A percentile compares a stretch with the other conserved stretches of the same genome.
phyloP scores from a whole-genome alignment of 2,797 vertebrate genomes.

The Myiotriccus ornatus region DNA sequence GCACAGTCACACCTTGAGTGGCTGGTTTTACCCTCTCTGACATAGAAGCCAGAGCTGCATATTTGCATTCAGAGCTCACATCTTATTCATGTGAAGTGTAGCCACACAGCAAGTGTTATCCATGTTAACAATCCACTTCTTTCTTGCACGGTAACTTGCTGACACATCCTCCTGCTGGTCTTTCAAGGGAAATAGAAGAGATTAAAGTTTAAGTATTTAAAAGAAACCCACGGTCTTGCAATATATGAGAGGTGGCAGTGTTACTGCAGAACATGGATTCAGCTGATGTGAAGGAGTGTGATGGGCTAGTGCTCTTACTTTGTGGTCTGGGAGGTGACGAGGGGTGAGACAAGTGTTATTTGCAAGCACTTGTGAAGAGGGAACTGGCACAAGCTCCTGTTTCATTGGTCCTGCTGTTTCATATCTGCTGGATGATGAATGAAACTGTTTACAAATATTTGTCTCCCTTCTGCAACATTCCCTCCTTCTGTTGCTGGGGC shows the following conservation, averaged over 20 bases:
- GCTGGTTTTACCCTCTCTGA: neutral
- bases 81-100: neutral
- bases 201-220: neutral
- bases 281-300: neutral
- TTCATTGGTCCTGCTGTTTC: neutral
- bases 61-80: neutral
- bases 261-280: neutral
- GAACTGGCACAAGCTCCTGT: neutral
- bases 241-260: neutral
- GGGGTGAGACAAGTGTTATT: neutral
- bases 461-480: neutral
- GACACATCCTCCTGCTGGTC: neutral
- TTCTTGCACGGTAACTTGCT: neutral
- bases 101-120: neutral
- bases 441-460: neutral
- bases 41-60: accelerated
- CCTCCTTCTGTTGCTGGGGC: neutral
- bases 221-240: neutral
- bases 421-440: neutral
- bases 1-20: neutral
- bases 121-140: neutral
- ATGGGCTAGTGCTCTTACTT: neutral
- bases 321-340: neutral
- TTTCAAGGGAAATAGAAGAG: constrained; percentile 6
- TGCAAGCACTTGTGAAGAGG: neutral